These are phyloP conservation scores for Pseudorectes ferrugineus DNA, from an alignment of 2,113 vertebrate genomes.

Conservation along the genomic window DNA sequence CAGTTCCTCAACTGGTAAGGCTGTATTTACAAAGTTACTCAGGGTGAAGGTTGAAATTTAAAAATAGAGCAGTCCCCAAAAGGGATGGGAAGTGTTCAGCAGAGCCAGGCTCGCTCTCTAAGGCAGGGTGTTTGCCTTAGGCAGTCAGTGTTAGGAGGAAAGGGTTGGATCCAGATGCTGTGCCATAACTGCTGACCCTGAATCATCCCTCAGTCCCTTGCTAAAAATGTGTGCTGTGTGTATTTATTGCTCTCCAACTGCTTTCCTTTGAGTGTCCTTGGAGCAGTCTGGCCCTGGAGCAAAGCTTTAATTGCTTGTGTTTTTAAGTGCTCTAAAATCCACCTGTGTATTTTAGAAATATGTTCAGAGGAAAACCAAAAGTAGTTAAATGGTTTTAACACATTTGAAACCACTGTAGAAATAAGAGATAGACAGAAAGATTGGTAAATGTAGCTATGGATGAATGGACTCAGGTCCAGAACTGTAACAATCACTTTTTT, in stretches of 20 bases:
- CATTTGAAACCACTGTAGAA: neutral
- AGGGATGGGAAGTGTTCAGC: neutral
- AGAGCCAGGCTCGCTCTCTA: neutral
- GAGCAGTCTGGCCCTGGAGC: neutral
- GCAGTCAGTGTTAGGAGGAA: neutral
- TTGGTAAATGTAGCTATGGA: neutral
- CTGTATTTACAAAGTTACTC: neutral
- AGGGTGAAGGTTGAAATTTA: neutral
- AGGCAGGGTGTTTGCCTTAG: neutral
- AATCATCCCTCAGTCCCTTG: neutral
- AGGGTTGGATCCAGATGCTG: neutral
- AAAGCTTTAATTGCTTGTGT: slow-evolving; percentile 19
- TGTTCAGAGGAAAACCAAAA: neutral
- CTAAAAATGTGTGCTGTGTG: neutral
- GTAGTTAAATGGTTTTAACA: neutral
- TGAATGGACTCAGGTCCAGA: neutral
- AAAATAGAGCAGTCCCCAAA: neutral
- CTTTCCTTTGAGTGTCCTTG: neutral
- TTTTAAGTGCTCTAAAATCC: slow-evolving; percentile 37
- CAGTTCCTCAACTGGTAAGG: neutral
- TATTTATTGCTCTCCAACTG: neutral
- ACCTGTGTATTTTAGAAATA: neutral
- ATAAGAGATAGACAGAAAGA: neutral
- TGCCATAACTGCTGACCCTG: neutral
- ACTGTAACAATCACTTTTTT: neutral